Base-by-base conservation (phyloP, 2,113 vertebrate genomes). In the Brachypodius melanocephalos region DNA sequence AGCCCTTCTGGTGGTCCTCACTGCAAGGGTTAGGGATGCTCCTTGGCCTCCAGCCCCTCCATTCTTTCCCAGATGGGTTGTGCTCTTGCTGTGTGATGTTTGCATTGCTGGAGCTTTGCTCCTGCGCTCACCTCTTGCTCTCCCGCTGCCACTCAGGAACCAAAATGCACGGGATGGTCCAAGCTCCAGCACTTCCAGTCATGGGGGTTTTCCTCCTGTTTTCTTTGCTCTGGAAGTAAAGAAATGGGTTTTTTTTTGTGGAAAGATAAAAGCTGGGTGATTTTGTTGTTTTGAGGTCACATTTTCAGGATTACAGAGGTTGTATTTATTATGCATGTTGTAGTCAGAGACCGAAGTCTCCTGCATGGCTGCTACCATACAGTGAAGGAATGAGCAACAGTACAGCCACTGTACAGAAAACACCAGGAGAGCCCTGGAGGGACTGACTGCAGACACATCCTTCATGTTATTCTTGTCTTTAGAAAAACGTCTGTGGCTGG, bases 171-270 rank as follows among this genome's bases (percentile, higher is more conserved):
- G 5, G n/a, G 19, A 42, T 48, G 18, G 16, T 51, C 52, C 51
- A 26, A 71, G 32, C 42, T 72, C 69, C 4, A 4, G 19, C 34
- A 28, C 38, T 55, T 80, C 40, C 12, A 21, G 8, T 13, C 31
- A 9, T 1, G 2, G 1, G 0, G 17, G 49, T 76, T 61, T 25
- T 10, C 24, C 12, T 74, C 24, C 14, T 6, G 1, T 49, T 93
- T 49, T 32, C 4, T 13, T 65, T 59, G 22, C 10, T 38, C 15
- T 55, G 5, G 6, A 34, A 52, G 48, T 78, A 52, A 42, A n/a
- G 6, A 51, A 63, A 34, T 62, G 17, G 38, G n/a, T n/a, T 4
- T 13, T 40, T 18, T n/a, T 63, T 40, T 0, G 0, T 80, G 68
- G 29, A 61, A 46, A 8, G 22, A 40, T 59, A 17, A 24, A 49